Evolutionary conservation across 2,113 vertebrate species (phyloP).

Genomic region (Zeus faber): DNA sequence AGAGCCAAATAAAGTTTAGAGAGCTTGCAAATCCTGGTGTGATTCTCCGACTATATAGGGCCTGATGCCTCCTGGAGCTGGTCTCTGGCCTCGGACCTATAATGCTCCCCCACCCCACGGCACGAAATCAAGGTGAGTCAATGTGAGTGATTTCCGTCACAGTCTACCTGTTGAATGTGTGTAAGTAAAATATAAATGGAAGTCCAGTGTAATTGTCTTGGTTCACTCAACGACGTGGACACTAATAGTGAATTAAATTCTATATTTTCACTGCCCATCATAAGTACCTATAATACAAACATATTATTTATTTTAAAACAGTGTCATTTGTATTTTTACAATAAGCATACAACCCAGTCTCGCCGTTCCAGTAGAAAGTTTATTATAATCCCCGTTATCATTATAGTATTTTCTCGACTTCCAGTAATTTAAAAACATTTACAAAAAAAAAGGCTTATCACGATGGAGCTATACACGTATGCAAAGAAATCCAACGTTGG

Average conservation of each 20-base stretch:
- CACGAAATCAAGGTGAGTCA: constrained; percentile 86
- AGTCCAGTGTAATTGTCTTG: background rate
- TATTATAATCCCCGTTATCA: constrained; percentile 74
- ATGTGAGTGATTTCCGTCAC: constrained; percentile 50
- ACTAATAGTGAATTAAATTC: background rate
- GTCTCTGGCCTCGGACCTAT: constrained; percentile 81
- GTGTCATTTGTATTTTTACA: constrained; percentile 15
- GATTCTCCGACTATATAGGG: constrained; percentile 71
- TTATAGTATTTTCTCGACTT: constrained; percentile 80
- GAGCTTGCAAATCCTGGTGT: background rate
- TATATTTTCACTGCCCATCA: background rate
- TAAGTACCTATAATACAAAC: background rate
- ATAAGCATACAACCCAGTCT: constrained; percentile 41
- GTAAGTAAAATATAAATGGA: background rate
- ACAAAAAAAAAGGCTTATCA: constrained; percentile 80
- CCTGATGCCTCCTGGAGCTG: constrained; percentile 80
- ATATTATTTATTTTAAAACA: background rate
- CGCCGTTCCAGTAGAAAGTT: constrained; percentile 94
- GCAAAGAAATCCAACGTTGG: constrained; percentile 81
- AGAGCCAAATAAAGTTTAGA: constrained; percentile 84
- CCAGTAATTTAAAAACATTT: constrained; percentile 93
- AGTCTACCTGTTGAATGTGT: constrained; percentile 66
- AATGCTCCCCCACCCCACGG: constrained; percentile 58
- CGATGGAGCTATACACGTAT: constrained; percentile 87
- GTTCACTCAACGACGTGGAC: background rate